Conservation (phyloP, 2,797 vertebrate genomes). For the Enteromius paludinosus region DNA sequence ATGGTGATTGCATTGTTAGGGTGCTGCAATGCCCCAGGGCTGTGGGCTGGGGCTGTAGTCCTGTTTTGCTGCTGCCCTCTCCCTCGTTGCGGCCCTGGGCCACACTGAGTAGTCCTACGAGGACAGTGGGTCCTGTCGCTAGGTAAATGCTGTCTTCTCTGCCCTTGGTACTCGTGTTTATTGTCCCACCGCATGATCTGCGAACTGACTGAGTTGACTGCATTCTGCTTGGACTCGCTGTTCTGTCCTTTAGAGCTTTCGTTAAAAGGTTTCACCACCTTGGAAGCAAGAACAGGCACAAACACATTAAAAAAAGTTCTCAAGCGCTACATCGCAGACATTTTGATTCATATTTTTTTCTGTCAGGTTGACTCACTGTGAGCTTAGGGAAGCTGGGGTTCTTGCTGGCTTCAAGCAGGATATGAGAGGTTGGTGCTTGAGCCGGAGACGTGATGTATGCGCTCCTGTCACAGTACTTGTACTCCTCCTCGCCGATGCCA, state of each 20-base stretch:
- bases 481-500: constrained; percentile 80
- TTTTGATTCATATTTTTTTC: neutral
- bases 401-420: constrained; percentile 86
- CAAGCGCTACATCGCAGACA: neutral
- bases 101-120: constrained; percentile 80
- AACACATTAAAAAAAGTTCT: constrained; percentile 14
- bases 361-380: constrained; percentile 68
- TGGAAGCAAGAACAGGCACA: constrained; percentile 31
- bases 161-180: constrained; percentile 68
- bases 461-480: constrained; percentile 78
- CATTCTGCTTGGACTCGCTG: constrained; percentile 62
- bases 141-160: constrained; percentile 72
- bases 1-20: constrained; percentile 82
- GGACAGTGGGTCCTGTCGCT: constrained; percentile 73
- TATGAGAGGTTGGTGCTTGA: constrained; percentile 73
- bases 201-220: constrained; percentile 70
- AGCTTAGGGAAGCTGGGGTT: constrained; percentile 86
- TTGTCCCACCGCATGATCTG: constrained; percentile 71
- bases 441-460: constrained; percentile 74
- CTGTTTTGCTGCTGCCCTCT: constrained; percentile 80
- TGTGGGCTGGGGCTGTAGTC: constrained; percentile 78
- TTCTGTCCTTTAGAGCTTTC: constrained; percentile 79
- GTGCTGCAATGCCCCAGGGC: constrained; percentile 68
- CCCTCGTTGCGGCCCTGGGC: constrained; percentile 72
- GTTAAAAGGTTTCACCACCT: constrained; percentile 92